Percentiles rank a stretch among this genome's conserved stretches.
Evolutionary conservation across 2,113 vertebrate species (phyloP).

Genomic region (Zosterops lateralis): DNA sequence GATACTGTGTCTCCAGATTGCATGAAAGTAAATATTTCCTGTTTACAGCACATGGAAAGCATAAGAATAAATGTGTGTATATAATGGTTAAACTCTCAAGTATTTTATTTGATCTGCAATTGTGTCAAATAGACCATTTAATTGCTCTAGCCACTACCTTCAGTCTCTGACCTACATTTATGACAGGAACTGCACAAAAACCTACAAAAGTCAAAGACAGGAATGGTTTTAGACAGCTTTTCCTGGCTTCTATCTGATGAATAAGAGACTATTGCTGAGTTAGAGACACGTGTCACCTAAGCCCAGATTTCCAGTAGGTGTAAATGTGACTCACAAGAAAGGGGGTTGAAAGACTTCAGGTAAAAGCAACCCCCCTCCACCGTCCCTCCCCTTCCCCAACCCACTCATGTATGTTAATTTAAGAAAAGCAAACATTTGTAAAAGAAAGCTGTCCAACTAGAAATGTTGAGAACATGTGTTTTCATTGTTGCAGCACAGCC

Average conservation of each 20-base stretch:
- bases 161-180: constrained; percentile 16
- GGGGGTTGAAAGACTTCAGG: not conserved
- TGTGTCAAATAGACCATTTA: not conserved
- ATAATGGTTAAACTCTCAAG: not conserved
- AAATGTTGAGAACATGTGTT: constrained; percentile 39
- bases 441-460: constrained; percentile 8
- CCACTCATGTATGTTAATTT: not conserved
- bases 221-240: not conserved
- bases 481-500: constrained; percentile 9
- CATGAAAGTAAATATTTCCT: not conserved
- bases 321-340: not conserved
- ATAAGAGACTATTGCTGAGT: not conserved
- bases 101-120: not conserved
- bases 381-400: not conserved
- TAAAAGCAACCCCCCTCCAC: not conserved
- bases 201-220: not conserved
- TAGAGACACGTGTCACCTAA: not conserved
- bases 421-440: constrained; percentile 40
- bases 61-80: not conserved
- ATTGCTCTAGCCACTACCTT: not conserved
- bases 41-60: not conserved
- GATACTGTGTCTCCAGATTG: not conserved
- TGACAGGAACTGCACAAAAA: not conserved
- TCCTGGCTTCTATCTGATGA: not conserved
- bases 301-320: not conserved